Conservation (phyloP, 2,888 invertebrate species). For the Apamea epomidion region DNA sequence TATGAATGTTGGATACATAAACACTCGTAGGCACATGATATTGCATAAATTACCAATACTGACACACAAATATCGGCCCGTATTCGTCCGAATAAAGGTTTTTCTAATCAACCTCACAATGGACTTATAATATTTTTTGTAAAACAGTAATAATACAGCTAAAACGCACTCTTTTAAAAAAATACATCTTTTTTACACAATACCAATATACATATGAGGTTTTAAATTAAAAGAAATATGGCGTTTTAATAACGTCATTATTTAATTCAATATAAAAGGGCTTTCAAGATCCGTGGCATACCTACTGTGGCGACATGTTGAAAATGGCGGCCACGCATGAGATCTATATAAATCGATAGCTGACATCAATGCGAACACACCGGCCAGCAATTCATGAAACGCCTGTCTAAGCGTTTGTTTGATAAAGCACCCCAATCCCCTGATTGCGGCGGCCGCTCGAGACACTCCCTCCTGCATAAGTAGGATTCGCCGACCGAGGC, state of each 20-base stretch:
- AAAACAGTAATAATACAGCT: constrained; percentile 31
- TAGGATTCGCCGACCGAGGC: too few species aligned
- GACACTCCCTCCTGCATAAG: too few species aligned
- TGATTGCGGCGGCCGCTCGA: too few species aligned
- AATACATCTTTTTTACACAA: constrained; percentile 30
- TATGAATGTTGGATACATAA: background rate
- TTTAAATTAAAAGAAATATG: constrained; percentile 31
- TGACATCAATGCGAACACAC: too few species aligned
- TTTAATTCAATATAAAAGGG: background rate
- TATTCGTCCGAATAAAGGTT: constrained; percentile 2
- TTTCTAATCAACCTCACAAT: constrained; percentile 15
- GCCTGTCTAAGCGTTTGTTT: too few species aligned
- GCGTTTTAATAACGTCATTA: constrained; percentile 11
- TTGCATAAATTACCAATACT: constrained; percentile 11
- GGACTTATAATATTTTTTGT: constrained; percentile 12
- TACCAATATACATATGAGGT: constrained; percentile 33
- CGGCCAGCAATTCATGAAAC: too few species aligned
- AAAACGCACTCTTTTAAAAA: constrained; percentile 45
- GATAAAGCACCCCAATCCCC: too few species aligned
- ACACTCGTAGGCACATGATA: constrained; percentile 41
- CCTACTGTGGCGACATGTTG: background rate
- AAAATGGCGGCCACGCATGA: background rate
- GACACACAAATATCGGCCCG: constrained; percentile 7
- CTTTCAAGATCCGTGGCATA: background rate
- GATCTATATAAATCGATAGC: too few species aligned